These are phyloP conservation scores for Diarsia rubi DNA, from an alignment of 2,888 invertebrate genomes.

Conservation along the genomic window DNA sequence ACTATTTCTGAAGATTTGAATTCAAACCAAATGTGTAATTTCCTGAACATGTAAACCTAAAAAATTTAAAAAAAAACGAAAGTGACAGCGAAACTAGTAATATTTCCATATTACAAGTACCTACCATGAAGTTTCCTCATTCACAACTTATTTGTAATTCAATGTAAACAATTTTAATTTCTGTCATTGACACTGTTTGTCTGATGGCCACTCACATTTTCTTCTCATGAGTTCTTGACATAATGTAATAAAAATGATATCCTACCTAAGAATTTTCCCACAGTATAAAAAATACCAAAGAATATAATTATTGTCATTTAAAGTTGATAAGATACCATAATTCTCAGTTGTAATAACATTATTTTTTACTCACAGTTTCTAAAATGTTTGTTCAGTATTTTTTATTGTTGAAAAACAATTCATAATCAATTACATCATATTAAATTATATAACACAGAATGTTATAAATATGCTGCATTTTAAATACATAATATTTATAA, in stretches of 20 bases:
- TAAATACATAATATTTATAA: background rate
- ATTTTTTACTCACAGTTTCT: background rate
- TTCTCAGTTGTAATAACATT: background rate
- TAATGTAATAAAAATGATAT: slow-evolving; percentile 35
- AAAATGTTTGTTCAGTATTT: background rate
- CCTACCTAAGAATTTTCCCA: slow-evolving; percentile 40
- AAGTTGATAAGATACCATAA: background rate
- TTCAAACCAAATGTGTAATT: slow-evolving; percentile 11
- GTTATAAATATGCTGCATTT: background rate
- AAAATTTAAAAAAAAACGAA: background rate
- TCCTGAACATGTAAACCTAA: background rate
- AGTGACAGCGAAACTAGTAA: background rate
- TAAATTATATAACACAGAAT: background rate
- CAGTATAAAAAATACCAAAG: slow-evolving; percentile 29
- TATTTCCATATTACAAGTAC: background rate
- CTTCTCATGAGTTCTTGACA: slow-evolving; percentile 47
- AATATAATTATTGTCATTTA: background rate
- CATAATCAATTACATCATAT: background rate
- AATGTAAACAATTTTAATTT: slow-evolving; percentile 42
- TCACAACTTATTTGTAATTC: background rate
- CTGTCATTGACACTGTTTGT: slow-evolving; percentile 35
- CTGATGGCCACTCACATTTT: slow-evolving; percentile 41
- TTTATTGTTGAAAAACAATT: background rate
- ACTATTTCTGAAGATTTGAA: slow-evolving; percentile 46
- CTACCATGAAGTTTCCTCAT: slow-evolving; percentile 8